phyloP scores from a whole-genome alignment of 2,113 vertebrate genomes.

The Rhinopithecus roxellana region DNA sequence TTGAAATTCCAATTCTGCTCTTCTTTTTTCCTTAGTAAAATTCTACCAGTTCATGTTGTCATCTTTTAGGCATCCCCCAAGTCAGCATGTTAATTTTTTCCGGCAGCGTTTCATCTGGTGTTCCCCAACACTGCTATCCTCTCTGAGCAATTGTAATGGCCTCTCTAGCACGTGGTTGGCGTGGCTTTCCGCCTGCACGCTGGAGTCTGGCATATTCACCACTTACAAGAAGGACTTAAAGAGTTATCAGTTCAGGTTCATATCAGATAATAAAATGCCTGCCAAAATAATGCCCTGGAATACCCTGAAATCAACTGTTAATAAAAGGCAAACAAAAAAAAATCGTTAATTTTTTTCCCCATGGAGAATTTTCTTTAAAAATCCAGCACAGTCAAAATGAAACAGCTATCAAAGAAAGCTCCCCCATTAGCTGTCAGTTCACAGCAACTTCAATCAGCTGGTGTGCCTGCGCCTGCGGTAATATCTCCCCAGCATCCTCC shows the following conservation, averaged over 20 bases:
- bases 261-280: slow-evolving; percentile 72
- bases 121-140: neutral
- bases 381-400: slow-evolving; percentile 78
- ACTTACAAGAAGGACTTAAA: slow-evolving; percentile 69
- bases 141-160: neutral
- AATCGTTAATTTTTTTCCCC: slow-evolving; percentile 45
- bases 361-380: slow-evolving; percentile 57
- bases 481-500: slow-evolving; percentile 81
- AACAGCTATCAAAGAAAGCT: slow-evolving; percentile 79
- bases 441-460: slow-evolving; percentile 82
- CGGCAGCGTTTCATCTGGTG: neutral
- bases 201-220: neutral
- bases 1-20: neutral
- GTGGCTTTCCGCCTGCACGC: neutral
- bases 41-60: neutral
- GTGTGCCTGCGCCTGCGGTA: slow-evolving; percentile 78
- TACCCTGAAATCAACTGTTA: slow-evolving; percentile 78
- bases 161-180: neutral
- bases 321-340: slow-evolving; percentile 67
- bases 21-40: neutral
- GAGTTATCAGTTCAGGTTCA: slow-evolving; percentile 73
- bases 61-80: neutral
- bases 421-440: slow-evolving; percentile 79
- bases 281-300: slow-evolving; percentile 76
- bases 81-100: neutral